A percentile compares a stretch with the other conserved stretches of the same genome.
phyloP scores from a whole-genome alignment of 2,113 vertebrate genomes.

The Bubo blakistoni region DNA sequence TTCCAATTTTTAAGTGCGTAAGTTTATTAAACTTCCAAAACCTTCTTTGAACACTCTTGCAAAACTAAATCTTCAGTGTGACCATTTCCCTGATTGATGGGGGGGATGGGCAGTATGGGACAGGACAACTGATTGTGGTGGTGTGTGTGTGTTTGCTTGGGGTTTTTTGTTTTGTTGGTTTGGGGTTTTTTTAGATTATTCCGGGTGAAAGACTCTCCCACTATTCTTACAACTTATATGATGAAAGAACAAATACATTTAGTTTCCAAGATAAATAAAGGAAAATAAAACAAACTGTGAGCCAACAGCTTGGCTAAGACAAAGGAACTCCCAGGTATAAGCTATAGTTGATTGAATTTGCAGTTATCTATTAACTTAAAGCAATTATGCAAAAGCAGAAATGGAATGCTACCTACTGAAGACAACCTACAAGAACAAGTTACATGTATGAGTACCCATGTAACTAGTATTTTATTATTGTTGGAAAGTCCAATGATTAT shows the following conservation, averaged over 20 bases:
- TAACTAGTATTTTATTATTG: neutral
- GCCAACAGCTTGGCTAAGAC: neutral
- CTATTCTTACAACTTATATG: neutral
- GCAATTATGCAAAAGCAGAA: neutral
- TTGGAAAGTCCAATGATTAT: neutral
- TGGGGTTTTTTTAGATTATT: neutral
- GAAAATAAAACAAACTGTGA: neutral
- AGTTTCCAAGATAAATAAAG: neutral
- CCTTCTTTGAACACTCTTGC: neutral
- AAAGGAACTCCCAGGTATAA: neutral
- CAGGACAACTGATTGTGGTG: neutral
- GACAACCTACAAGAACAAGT: neutral
- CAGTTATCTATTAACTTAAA: neutral
- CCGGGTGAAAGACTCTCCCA: neutral
- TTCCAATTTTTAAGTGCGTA: neutral
- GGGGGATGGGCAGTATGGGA: neutral
- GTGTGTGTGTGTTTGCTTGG: neutral
- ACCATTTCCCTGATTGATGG: neutral
- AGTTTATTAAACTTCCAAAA: neutral
- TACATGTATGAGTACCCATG: fast-evolving
- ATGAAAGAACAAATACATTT: neutral
- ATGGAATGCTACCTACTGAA: neutral
- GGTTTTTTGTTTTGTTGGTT: neutral
- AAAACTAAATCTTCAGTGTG: neutral
- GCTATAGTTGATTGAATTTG: neutral